A percentile compares a stretch with the other conserved stretches of the same genome.
Conservation (phyloP, 2,797 vertebrate genomes). For the Scyliorhinus canicula region DNA sequence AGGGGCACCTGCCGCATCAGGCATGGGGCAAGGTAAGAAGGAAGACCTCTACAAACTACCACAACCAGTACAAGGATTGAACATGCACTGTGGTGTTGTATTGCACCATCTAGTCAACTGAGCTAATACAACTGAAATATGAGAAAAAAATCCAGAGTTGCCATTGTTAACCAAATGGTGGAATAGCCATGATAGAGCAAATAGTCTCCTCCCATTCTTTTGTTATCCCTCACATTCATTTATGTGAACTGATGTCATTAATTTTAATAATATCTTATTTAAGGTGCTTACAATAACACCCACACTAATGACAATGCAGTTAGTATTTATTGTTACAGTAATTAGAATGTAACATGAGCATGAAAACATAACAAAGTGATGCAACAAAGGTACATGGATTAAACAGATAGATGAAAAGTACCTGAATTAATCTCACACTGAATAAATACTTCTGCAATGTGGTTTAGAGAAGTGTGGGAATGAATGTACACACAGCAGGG, state of each 20-base stretch:
- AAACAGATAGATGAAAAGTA: background rate
- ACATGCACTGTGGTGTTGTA: no score
- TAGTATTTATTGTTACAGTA: background rate
- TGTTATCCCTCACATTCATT: background rate
- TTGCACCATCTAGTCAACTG: no score
- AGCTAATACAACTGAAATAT: background rate
- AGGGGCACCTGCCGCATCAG: no score
- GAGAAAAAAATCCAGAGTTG: background rate
- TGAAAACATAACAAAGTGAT: background rate
- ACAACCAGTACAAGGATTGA: no score
- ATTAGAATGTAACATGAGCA: background rate
- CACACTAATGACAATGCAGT: background rate
- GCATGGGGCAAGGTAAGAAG: no score
- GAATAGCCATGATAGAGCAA: background rate
- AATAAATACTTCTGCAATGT: background rate
- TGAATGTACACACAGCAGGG: background rate
- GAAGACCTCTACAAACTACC: no score
- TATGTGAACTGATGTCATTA: background rate
- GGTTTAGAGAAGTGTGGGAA: background rate
- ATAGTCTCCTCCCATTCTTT: background rate
- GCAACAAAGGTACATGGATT: background rate
- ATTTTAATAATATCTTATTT: background rate
- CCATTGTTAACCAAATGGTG: background rate
- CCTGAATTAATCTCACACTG: background rate
- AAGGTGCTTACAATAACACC: background rate